Percentiles rank a stretch among this genome's conserved stretches.
Conservation (phyloP, 2,888 invertebrate species). For the Merodon equestris region DNA sequence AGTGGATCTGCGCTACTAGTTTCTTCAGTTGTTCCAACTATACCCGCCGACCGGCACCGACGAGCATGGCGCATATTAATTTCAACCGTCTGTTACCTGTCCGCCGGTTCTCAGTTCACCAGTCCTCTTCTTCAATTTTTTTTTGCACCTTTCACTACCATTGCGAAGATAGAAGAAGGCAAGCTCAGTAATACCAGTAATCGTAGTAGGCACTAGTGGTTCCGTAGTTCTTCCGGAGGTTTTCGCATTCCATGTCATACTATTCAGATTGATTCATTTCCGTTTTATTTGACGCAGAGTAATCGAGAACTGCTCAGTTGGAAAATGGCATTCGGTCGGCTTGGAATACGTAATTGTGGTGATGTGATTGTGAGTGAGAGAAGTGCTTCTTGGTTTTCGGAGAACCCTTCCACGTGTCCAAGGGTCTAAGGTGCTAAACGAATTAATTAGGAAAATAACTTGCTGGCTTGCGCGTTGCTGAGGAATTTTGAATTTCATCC, state of each 20-base stretch:
- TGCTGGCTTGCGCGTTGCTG: constrained; percentile 35
- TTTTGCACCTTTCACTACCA: not conserved
- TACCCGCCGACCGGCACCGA: not conserved
- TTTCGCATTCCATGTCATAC: constrained; percentile 34
- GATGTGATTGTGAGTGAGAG: constrained; percentile 17
- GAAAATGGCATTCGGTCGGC: constrained; percentile 43
- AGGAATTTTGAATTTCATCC: not conserved
- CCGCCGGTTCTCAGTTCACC: constrained; percentile 20
- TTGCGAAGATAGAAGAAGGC: constrained; percentile 21
- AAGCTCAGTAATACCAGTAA: constrained; percentile 6
- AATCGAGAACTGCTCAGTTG: constrained; percentile 44
- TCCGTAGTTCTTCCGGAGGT: too few species aligned
- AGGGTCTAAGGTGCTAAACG: constrained; percentile 48
- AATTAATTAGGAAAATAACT: constrained; percentile 53
- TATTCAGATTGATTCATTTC: constrained; percentile 22
- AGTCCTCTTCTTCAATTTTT: too few species aligned
- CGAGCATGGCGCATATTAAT: constrained; percentile 12
- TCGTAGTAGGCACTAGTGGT: too few species aligned
- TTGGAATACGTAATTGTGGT: constrained; percentile 50
- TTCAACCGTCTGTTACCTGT: constrained; percentile 25
- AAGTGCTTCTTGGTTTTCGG: not conserved
- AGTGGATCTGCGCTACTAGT: constrained; percentile 25
- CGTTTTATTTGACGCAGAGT: constrained; percentile 11
- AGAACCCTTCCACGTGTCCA: constrained; percentile 18
- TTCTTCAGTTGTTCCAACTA: constrained; percentile 17